Evolutionary conservation across 1,140 invertebrate genomes (phyloP).

Genomic region (Cotesia typhae): DNA sequence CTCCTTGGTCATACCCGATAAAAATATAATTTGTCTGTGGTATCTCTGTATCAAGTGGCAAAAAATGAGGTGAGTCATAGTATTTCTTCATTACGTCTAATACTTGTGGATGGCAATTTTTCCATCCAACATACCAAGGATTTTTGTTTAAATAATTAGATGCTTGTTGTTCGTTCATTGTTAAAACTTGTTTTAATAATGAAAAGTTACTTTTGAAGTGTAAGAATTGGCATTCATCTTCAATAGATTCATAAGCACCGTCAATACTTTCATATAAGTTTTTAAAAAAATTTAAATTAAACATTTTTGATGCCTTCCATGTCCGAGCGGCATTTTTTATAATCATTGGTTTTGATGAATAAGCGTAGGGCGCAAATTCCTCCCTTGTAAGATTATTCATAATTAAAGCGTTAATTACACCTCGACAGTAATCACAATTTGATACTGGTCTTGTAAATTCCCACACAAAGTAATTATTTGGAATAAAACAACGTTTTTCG

Average conservation of each 20-base stretch:
- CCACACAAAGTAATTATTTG: conserved; percentile 85
- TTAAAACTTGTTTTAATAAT: conserved; percentile 80
- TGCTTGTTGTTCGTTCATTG: conserved; percentile 75
- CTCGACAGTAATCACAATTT: conserved; percentile 78
- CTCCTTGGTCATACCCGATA: conserved; percentile 90
- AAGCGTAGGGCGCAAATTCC: conserved; percentile 77
- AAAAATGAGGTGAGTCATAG: conserved; percentile 86
- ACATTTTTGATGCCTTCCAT: conserved; percentile 79
- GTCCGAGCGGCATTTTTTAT: conserved; percentile 78
- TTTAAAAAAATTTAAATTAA: conserved; percentile 81
- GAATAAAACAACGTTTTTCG: conserved; percentile 75
- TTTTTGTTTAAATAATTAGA: conserved; percentile 70
- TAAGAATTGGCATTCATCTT: conserved; percentile 88
- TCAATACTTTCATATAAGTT: conserved; percentile 74
- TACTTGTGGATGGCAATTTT: conserved; percentile 85
- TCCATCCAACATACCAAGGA: conserved; percentile 94
- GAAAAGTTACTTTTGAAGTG: conserved; percentile 88
- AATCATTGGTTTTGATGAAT: conserved; percentile 82
- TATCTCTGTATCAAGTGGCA: conserved; percentile 87
- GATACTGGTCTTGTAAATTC: conserved; percentile 85
- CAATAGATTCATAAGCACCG: conserved; percentile 73
- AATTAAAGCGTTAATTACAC: conserved; percentile 70
- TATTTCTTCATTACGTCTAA: conserved; percentile 78
- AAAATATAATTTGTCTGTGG: conserved; percentile 93
- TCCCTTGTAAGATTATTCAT: conserved; percentile 75